Evolutionary conservation across 2,113 vertebrate species (phyloP).

Genomic region (Phyllopteryx taeniolatus): DNA sequence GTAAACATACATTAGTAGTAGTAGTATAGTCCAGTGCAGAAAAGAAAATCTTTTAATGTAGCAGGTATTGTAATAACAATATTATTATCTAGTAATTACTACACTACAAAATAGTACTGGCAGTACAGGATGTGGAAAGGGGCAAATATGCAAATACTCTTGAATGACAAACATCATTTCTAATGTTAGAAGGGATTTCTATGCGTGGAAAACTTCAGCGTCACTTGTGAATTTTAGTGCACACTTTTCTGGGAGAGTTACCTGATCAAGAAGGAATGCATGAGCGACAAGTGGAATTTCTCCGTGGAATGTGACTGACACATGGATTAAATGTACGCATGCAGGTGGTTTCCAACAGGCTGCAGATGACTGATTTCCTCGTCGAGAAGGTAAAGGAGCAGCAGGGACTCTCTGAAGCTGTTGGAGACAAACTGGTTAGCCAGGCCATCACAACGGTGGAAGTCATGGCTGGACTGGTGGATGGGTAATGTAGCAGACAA

Average conservation of each 20-base stretch:
- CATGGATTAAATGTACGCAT: neutral
- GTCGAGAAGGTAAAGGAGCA: constrained; percentile 52
- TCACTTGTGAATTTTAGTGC: neutral
- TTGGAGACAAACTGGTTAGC: constrained; percentile 54
- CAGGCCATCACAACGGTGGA: constrained; percentile 58
- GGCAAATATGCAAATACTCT: too few relatives aligned
- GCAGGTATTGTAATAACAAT: too few relatives aligned
- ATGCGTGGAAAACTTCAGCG: neutral
- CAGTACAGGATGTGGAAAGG: too few relatives aligned
- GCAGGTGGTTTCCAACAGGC: constrained; percentile 54
- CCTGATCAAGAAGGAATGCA: neutral
- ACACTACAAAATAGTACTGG: neutral
- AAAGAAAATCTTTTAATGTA: too few relatives aligned
- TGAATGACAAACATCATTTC: too few relatives aligned
- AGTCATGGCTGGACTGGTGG: constrained; percentile 50
- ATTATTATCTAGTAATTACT: too few relatives aligned
- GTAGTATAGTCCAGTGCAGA: neutral
- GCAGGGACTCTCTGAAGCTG: constrained; percentile 37
- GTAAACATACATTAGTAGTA: neutral
- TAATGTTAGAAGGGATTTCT: neutral
- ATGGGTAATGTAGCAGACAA: constrained; percentile 44
- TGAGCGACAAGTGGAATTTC: neutral
- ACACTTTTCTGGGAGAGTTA: neutral
- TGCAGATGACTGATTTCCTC: constrained; percentile 56
- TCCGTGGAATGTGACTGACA: neutral